phyloP scores from a whole-genome alignment of 1,140 invertebrate genomes.

The Capitella teleta region DNA sequence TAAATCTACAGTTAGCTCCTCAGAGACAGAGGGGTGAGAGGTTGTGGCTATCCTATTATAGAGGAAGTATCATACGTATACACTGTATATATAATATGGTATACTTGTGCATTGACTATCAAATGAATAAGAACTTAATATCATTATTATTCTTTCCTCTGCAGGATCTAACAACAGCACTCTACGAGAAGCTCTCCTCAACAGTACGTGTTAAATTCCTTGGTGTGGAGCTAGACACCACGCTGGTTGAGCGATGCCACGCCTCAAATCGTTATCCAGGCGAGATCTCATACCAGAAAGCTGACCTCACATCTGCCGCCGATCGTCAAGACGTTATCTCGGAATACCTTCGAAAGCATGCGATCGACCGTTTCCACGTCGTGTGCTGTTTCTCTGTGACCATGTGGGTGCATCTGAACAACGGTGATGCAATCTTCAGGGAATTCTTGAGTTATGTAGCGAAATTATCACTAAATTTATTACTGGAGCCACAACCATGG shows the following conservation, averaged over 20 bases:
- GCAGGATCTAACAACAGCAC: conserved; percentile 1
- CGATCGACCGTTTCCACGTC: conserved; percentile 52
- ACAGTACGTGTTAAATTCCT: conserved; percentile 44
- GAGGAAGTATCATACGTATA: too few relatives aligned
- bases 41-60: too few relatives aligned
- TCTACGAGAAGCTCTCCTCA: neutral
- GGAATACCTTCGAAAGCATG: conserved; percentile 5
- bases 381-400: conserved; percentile 69
- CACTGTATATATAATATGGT: too few relatives aligned
- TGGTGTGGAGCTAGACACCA: conserved; percentile 62
- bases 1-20: too few relatives aligned
- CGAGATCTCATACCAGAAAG: neutral
- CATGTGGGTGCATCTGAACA: conserved; percentile 78
- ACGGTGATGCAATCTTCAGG: conserved; percentile 58
- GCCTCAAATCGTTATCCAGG: neutral
- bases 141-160: too few relatives aligned
- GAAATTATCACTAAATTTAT: conserved; percentile 48
- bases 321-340: conserved; percentile 13
- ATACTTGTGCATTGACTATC: too few relatives aligned
- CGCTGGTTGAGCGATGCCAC: conserved; percentile 51
- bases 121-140: too few relatives aligned
- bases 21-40: too few relatives aligned
- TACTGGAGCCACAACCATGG: conserved; percentile 72
- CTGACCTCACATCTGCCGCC: conserved; percentile 49
- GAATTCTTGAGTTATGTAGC: conserved; percentile 44